These are phyloP conservation scores for Sus scrofa DNA, from an alignment of 2,113 vertebrate genomes.

Conservation along the genomic window DNA sequence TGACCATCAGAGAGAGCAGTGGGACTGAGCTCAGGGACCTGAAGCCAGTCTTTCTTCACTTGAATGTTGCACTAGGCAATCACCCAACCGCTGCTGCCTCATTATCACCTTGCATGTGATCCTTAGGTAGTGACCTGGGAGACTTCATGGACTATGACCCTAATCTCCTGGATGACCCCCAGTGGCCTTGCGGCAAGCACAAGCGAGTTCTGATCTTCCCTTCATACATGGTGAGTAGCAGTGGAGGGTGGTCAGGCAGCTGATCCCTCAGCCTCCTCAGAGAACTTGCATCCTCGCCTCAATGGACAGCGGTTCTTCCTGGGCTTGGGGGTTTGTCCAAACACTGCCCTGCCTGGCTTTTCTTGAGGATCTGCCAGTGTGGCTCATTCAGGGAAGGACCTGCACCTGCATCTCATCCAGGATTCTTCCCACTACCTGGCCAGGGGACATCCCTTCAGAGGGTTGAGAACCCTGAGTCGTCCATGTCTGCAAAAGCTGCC, in stretches of 20 bases:
- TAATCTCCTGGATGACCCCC: conserved; percentile 98
- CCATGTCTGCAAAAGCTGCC: neutral
- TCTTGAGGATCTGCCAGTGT: accelerated
- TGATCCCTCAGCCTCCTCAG: neutral
- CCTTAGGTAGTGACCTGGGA: conserved; percentile 94
- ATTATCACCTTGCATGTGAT: conserved; percentile 11
- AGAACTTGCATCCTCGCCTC: neutral
- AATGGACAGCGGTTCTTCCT: neutral
- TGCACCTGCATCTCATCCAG: accelerated
- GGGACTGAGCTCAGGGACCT: neutral
- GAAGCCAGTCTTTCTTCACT: neutral
- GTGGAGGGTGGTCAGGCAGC: accelerated
- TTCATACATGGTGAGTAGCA: conserved; percentile 96
- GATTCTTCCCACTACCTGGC: neutral
- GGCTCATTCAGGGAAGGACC: neutral
- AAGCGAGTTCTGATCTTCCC: conserved; percentile 98
- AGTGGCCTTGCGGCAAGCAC: conserved; percentile 99
- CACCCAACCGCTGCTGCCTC: neutral
- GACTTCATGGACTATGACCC: conserved; percentile 97
- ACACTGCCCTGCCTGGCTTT: neutral
- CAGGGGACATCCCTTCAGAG: neutral
- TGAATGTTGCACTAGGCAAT: neutral
- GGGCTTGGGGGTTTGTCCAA: neutral
- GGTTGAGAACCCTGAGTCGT: neutral
- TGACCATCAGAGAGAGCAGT: accelerated